Evolutionary conservation across 2,888 invertebrate genomes (phyloP).

Genomic region (Zeuzera pyrina): DNA sequence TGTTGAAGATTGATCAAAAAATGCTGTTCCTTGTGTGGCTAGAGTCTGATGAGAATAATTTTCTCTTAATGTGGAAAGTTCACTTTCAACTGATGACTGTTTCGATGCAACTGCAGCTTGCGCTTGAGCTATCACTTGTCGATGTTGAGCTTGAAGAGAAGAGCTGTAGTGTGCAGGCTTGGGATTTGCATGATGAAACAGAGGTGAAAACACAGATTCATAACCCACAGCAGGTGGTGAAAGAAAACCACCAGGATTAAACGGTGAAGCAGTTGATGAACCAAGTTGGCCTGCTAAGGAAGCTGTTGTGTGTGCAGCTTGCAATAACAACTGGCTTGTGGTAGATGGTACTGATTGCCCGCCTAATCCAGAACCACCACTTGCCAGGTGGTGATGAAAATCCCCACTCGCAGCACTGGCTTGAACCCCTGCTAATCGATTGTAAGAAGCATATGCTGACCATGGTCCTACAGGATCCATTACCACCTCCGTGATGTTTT

Average conservation of each 20-base stretch:
- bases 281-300: slow-evolving; percentile 76
- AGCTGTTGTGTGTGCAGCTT: slow-evolving; percentile 75
- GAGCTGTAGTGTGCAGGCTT: slow-evolving; percentile 83
- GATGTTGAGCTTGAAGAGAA: slow-evolving; percentile 77
- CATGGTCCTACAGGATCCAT: slow-evolving; percentile 95
- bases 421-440: slow-evolving; percentile 83
- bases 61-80: slow-evolving; percentile 71
- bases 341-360: slow-evolving; percentile 75
- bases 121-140: slow-evolving; percentile 76
- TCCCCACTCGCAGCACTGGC: slow-evolving; percentile 78
- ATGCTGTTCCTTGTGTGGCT: slow-evolving; percentile 74
- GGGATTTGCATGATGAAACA: slow-evolving; percentile 85
- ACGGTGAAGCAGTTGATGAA: slow-evolving; percentile 75
- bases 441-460: slow-evolving; percentile 87
- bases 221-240: slow-evolving; percentile 84
- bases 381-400: slow-evolving; percentile 78
- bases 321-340: slow-evolving; percentile 78
- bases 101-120: slow-evolving; percentile 71
- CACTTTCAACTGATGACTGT: slow-evolving; percentile 71
- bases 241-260: slow-evolving; percentile 81
- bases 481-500: slow-evolving; percentile 68
- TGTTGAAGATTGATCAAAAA: slow-evolving; percentile 78
- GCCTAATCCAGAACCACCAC: slow-evolving; percentile 67
- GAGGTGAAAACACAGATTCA: slow-evolving; percentile 86
- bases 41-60: slow-evolving; percentile 75